A percentile compares a stretch with the other conserved stretches of the same genome.
These are phyloP conservation scores for Hydropotes inermis DNA, from an alignment of 2,113 vertebrate genomes.

Conservation along the genomic window DNA sequence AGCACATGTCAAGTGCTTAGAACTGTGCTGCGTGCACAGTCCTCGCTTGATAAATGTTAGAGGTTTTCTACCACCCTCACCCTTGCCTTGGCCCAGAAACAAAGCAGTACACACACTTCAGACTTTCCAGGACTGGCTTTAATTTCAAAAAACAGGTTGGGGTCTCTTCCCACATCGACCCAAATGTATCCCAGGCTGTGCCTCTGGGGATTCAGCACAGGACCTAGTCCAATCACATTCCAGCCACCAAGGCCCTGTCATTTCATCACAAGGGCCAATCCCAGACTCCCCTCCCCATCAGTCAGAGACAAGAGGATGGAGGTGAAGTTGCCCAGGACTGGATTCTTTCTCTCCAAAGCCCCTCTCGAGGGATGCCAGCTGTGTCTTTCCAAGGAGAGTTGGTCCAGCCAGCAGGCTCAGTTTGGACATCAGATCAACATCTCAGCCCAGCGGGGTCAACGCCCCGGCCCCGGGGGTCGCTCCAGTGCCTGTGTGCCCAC, in stretches of 20 bases:
- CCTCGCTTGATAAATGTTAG: background rate
- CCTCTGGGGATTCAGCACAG: background rate
- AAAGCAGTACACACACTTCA: background rate
- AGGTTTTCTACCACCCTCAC: background rate
- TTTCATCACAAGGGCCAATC: background rate
- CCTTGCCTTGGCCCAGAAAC: background rate
- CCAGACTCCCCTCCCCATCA: background rate
- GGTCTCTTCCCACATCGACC: slow-evolving; percentile 2
- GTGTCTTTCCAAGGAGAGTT: background rate
- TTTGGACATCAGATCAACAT: background rate
- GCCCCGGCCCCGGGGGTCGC: background rate
- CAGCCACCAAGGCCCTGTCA: background rate
- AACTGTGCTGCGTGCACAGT: background rate
- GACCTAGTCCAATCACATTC: background rate
- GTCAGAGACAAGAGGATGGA: background rate
- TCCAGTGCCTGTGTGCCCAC: slow-evolving; percentile 72
- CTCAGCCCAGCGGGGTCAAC: background rate
- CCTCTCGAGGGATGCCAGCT: background rate
- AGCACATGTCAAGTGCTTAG: background rate
- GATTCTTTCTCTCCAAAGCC: background rate
- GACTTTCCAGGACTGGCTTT: slow-evolving; percentile 48
- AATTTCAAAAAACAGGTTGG: slow-evolving; percentile 58
- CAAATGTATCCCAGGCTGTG: background rate
- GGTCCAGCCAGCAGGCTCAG: background rate
- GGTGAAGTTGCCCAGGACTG: background rate